phyloP scores from a whole-genome alignment of 2,888 invertebrate genomes.

The Apodemia duryi region DNA sequence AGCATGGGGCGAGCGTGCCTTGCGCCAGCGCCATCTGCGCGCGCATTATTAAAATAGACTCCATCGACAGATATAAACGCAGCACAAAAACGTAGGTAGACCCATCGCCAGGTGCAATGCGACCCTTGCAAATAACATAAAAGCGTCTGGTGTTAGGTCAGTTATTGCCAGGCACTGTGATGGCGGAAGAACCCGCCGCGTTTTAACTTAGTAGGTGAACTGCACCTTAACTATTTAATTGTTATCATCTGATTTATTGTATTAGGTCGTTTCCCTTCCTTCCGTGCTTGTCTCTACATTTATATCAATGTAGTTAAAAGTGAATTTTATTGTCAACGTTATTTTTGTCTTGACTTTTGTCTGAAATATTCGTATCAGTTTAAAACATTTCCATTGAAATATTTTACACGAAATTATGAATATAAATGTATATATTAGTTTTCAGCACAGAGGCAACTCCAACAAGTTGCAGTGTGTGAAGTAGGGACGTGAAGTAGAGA shows the following conservation, averaged over 20 bases:
- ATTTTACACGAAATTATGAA: too few relatives aligned
- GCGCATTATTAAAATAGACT: conserved; percentile 71
- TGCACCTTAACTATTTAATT: conserved; percentile 7
- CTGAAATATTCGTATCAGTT: too few relatives aligned
- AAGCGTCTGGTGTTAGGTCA: conserved; percentile 67
- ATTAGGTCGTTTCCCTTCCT: conserved; percentile 13
- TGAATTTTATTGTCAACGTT: too few relatives aligned
- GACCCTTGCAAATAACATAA: conserved; percentile 44
- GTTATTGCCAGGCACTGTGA: conserved; percentile 50
- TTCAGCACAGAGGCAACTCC: conserved; percentile 27
- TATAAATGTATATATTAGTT: neutral
- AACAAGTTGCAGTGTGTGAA: conserved; percentile 43
- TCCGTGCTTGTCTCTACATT: neutral
- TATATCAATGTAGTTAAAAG: too few relatives aligned
- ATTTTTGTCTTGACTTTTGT: too few relatives aligned
- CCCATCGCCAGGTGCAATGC: conserved; percentile 62
- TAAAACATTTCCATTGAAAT: too few relatives aligned
- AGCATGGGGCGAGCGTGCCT: conserved; percentile 27
- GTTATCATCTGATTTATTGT: neutral
- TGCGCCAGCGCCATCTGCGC: conserved; percentile 72
- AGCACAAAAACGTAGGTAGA: conserved; percentile 50
- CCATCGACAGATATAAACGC: conserved; percentile 53
- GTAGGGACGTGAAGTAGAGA: conserved; percentile 24
- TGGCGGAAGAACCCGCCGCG: conserved; percentile 44
- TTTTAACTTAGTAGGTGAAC: conserved; percentile 22